Base-by-base conservation (phyloP, 2,113 vertebrate genomes). In the Lipotes vexillifer region DNA sequence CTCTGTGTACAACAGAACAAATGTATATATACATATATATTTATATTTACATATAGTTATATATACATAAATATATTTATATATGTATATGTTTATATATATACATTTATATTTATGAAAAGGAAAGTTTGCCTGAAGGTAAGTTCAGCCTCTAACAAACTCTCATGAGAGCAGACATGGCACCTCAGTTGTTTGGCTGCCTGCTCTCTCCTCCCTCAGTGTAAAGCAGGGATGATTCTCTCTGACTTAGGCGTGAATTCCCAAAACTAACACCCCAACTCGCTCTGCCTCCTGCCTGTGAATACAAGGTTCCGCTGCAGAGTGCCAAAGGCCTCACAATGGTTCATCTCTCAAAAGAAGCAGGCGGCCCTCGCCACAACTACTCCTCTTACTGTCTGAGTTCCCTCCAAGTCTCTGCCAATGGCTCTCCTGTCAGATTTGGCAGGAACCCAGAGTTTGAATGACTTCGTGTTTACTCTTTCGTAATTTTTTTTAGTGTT, bases 291-390 rank as follows among this genome's bases (percentile, higher is more conserved):
- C 61, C 90, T 94, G 78, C 78, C 68, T 84, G 31, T 65, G 82
- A 61, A 63, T 49, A 85, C 88, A 96, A 59, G 78, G 63, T 68
- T 97, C 88, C 78, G 65, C 49, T 80, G 55, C 69, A 63, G 1
- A 5, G 91, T 21, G 27, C 41, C 90, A 94, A 89, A 33, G 0
- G 4, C 78, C 95, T 98, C 55, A 97, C 97, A 97, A 90, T 61
- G 86, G 66, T 94, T 94, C 96, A 95, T 98, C 57, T 78, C 84
- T 96, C 96, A 94, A 94, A 95, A 97, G 78, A 82, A 96, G 4
- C 66, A 88, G 93, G 83, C 86, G 92, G 65, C 44, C 46, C 57
- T 83, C 29, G 81, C 25, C 33, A 31, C 27, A 65, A 46, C 6
- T 27, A 41, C 66, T n/a, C 21, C 68, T 74, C 52, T 95, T 90